Base-by-base conservation (phyloP, 2,797 vertebrate genomes). In the Leptatherina wallacei region DNA sequence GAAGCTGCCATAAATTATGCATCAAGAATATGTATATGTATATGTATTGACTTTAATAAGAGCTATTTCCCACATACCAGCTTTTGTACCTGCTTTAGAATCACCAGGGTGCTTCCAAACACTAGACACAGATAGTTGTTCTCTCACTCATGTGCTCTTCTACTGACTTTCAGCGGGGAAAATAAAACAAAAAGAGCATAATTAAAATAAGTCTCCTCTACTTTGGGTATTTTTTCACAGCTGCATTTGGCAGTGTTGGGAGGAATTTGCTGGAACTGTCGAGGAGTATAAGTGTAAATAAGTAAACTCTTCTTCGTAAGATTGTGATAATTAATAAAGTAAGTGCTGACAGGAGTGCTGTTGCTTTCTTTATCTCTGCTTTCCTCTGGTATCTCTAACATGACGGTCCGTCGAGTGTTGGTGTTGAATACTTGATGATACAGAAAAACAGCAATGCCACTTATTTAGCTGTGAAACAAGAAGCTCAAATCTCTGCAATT, bases 1-100 rank as follows among this genome's bases (percentile, higher is more conserved):
- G 91, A 94, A 90, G 87, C 88, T 86, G 70, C 74, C 84, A 95
- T 95, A 95, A 95, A 95, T 95, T 94, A 95, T 95, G 93, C 93
- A 95, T 93, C 86, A 93, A 87, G 91, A 92, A 92, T 92, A 93
- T 93, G 92, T 92, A 92, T 92, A 93, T 93, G 92, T 92, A 92
- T 94, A 91, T 91, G 89, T 93, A 94, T 94, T 94, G 91, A 94
- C 93, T 94, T 93, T 93, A 94, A 94, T 93, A 93, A 92, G 85
- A 92, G 86, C 91, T 88, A 88, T 89, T 94, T 94, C 87, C 87
- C 90, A 90, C 84, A 87, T 78, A 83, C 78, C 84, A 81, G 89
- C 87, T 84, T 94, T 93, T 94, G 87, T 95, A 93, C 89, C 91
- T 92, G 91, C 82, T 52, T 83, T 71, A 86, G 77, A 93, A 90